These are phyloP conservation scores for Pollenia labialis DNA, from an alignment of 2,888 invertebrate genomes.

Conservation along the genomic window DNA sequence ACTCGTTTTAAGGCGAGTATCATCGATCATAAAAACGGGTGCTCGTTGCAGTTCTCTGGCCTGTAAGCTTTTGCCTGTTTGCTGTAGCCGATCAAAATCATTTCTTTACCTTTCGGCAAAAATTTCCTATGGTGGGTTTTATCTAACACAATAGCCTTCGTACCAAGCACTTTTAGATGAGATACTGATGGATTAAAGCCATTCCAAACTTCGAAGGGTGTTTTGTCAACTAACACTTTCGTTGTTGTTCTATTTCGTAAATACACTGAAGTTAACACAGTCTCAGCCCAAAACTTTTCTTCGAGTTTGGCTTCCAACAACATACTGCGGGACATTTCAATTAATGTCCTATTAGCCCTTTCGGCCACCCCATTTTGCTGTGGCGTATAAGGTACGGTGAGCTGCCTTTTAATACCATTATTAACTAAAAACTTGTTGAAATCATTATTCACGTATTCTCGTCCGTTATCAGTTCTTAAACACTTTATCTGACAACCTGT, in stretches of 20 bases:
- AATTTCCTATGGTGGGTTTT: slow-evolving; percentile 35
- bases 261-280: slow-evolving; percentile 13
- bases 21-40: too few relatives aligned
- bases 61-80: slow-evolving; percentile 1
- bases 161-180: slow-evolving; percentile 63
- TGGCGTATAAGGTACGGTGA: too few relatives aligned
- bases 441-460: slow-evolving; percentile 39
- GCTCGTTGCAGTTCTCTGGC: too few relatives aligned
- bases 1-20: too few relatives aligned
- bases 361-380: too few relatives aligned
- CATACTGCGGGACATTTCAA: not conserved
- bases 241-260: slow-evolving; percentile 29
- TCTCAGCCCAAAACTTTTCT: slow-evolving; percentile 10
- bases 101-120: not conserved
- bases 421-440: too few relatives aligned
- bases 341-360: too few relatives aligned
- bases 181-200: slow-evolving; percentile 37
- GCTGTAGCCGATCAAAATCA: too few relatives aligned
- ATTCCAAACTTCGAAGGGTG: slow-evolving; percentile 29
- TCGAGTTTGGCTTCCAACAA: slow-evolving; percentile 25
- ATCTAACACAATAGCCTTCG: slow-evolving; percentile 47
- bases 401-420: too few relatives aligned
- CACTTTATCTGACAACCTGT: slow-evolving; percentile 63
- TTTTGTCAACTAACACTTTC: slow-evolving; percentile 24
- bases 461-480: slow-evolving; percentile 62